Percentiles rank a stretch among this genome's conserved stretches.
These are phyloP conservation scores for Eptesicus fuscus DNA, from an alignment of 2,113 vertebrate species.

Conservation along the genomic window DNA sequence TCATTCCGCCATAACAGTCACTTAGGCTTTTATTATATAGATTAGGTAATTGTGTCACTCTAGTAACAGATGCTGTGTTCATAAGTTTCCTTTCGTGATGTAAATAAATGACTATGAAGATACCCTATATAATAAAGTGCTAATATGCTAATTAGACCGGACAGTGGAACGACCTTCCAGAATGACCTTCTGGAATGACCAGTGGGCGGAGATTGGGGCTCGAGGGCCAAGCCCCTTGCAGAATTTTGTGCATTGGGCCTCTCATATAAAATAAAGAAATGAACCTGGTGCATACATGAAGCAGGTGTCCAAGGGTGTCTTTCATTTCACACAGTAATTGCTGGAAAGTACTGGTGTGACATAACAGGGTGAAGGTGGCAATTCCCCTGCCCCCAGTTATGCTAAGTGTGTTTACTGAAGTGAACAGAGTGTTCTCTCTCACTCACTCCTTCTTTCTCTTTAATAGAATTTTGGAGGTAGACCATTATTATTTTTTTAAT, in stretches of 20 bases:
- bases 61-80: conserved; percentile 80
- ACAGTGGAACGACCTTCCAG: too few relatives aligned
- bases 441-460: too few relatives aligned
- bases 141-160: too few relatives aligned
- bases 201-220: too few relatives aligned
- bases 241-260: too few relatives aligned
- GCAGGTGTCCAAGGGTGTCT: conserved; percentile 64
- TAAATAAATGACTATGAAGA: conserved; percentile 75
- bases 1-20: too few relatives aligned
- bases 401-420: neutral
- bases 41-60: conserved; percentile 77
- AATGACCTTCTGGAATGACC: too few relatives aligned
- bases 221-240: too few relatives aligned
- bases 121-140: conserved; percentile 33
- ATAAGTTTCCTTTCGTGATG: conserved; percentile 78
- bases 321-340: neutral
- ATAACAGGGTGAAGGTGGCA: rapidly evolving
- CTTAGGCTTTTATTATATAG: too few relatives aligned
- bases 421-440: neutral
- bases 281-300: conserved; percentile 48
- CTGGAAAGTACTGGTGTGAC: neutral
- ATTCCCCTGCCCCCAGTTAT: neutral
- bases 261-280: conserved; percentile 60
- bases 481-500: too few relatives aligned
- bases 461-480: neutral